Conservation (phyloP, 2,113 vertebrate species). For the Oreochromis tanganicae region DNA sequence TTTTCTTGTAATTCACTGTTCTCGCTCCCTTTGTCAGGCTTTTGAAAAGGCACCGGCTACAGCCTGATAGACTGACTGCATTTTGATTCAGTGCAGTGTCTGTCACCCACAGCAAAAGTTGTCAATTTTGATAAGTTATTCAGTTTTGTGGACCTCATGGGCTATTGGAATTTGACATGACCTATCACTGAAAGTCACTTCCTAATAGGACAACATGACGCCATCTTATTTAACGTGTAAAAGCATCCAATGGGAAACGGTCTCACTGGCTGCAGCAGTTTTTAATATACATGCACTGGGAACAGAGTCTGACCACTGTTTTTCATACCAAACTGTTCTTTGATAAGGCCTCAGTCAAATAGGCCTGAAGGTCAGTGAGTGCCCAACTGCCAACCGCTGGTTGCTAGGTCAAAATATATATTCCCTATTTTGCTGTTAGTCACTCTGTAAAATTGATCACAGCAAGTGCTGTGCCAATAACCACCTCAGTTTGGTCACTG, state of each 20-base stretch:
- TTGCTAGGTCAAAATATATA: no score
- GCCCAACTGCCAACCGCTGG: background rate
- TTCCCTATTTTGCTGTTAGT: no score
- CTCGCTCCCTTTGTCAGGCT: background rate
- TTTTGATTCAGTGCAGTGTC: background rate
- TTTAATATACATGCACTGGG: background rate
- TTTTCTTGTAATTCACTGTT: background rate
- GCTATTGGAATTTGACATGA: background rate
- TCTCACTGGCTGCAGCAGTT: background rate
- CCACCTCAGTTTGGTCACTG: no score
- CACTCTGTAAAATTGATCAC: no score
- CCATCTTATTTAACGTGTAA: background rate
- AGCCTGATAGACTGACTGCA: background rate
- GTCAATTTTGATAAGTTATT: background rate
- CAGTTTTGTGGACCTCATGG: background rate
- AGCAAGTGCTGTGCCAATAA: no score
- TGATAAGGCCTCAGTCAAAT: background rate
- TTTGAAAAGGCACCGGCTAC: background rate
- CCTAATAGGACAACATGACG: background rate
- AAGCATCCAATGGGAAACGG: background rate
- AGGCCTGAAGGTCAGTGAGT: background rate
- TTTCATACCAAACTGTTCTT: background rate
- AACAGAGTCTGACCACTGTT: background rate
- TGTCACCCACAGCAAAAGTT: background rate
- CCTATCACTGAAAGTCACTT: background rate